phyloP scores from a whole-genome alignment of 1,140 invertebrate genomes.

The Andricus grossulariae region DNA sequence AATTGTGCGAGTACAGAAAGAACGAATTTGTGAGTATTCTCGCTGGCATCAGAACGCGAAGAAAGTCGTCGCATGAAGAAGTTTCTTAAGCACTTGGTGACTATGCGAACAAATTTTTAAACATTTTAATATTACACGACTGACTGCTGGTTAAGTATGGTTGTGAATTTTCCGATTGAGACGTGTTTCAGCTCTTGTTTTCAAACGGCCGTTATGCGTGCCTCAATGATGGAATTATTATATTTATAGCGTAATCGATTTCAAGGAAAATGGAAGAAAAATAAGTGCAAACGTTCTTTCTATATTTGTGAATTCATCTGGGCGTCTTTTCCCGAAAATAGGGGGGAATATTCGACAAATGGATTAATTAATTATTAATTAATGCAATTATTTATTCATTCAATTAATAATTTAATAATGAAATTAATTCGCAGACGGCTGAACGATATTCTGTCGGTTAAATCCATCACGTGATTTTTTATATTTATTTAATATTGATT shows the following conservation, averaged over 20 bases:
- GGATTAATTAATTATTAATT: too few species aligned
- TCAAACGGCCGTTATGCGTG: constrained; percentile 57
- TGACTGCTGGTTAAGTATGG: constrained; percentile 71
- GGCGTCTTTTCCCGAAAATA: constrained; percentile 20
- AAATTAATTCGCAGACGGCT: too few species aligned
- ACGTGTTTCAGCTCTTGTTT: constrained; percentile 54
- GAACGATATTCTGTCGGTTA: too few species aligned
- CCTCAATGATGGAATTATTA: constrained; percentile 57
- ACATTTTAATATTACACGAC: constrained; percentile 65
- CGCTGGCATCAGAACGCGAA: constrained; percentile 2
- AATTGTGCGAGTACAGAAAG: not conserved
- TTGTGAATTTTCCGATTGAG: constrained; percentile 63
- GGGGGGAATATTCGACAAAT: too few species aligned
- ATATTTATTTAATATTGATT: too few species aligned
- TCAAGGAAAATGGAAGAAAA: constrained; percentile 55
- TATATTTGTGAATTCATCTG: constrained; percentile 41
- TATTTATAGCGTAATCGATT: constrained; percentile 64
- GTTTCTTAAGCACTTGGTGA: constrained; percentile 17
- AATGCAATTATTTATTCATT: too few species aligned
- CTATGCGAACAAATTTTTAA: constrained; percentile 38
- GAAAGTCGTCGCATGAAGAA: constrained; percentile 8
- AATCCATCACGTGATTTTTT: too few species aligned
- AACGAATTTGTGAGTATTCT: not conserved
- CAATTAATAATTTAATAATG: too few species aligned
- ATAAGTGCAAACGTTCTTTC: constrained; percentile 53